phyloP scores from a whole-genome alignment of 2,888 invertebrate genomes.

The Druceiella hillmani region DNA sequence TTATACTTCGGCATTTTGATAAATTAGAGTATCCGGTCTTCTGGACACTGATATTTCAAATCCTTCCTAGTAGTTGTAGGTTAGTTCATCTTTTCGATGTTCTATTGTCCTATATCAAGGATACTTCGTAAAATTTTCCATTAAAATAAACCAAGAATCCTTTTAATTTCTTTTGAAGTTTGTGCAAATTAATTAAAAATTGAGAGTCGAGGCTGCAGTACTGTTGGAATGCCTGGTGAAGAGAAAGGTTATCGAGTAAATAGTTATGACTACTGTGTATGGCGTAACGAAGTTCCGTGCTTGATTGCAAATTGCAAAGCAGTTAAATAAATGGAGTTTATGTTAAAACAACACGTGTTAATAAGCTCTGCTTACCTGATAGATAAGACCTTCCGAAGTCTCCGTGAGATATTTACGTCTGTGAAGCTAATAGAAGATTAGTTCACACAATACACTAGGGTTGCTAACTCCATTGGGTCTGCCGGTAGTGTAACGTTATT shows the following conservation, averaged over 20 bases:
- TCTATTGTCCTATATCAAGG: too few species aligned
- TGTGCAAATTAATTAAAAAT: too few species aligned
- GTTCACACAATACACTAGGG: conserved; percentile 84
- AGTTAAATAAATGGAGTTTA: conserved; percentile 76
- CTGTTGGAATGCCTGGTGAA: conserved; percentile 64
- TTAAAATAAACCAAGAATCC: too few species aligned
- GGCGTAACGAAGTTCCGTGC: conserved; percentile 89
- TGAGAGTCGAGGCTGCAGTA: too few species aligned
- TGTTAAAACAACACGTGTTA: conserved; percentile 77
- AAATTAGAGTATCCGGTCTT: too few species aligned
- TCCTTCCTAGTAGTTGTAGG: too few species aligned
- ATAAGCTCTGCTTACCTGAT: conserved; percentile 77
- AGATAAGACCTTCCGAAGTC: conserved; percentile 77
- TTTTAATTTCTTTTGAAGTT: too few species aligned
- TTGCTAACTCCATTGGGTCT: conserved; percentile 96
- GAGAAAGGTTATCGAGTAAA: conserved; percentile 88
- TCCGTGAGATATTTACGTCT: conserved; percentile 89
- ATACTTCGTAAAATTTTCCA: too few species aligned
- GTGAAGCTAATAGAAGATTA: conserved; percentile 94
- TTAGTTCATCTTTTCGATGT: too few species aligned
- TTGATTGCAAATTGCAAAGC: conserved; percentile 71
- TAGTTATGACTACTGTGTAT: conserved; percentile 94
- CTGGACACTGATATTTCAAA: too few species aligned
- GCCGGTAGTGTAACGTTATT: conserved; percentile 93
- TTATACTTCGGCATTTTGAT: too few species aligned